A percentile compares a stretch with the other conserved stretches of the same genome.
phyloP scores from a whole-genome alignment of 2,113 vertebrate species.

The Rhadina sibilatrix region DNA sequence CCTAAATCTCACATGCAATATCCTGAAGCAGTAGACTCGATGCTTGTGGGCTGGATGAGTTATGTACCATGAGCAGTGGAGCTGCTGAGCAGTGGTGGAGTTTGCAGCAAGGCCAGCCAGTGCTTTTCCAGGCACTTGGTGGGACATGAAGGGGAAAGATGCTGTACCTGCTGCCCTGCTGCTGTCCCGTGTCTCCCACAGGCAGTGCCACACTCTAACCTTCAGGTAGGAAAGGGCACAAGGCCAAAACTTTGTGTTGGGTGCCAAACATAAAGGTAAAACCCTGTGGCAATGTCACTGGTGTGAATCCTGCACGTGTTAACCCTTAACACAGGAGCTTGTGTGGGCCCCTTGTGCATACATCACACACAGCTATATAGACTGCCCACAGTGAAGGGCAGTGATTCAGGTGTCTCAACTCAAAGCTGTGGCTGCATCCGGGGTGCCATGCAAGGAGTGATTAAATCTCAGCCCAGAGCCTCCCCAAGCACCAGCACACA shows the following conservation, averaged over 20 bases:
- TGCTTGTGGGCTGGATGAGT: fast-evolving
- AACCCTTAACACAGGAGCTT: neutral
- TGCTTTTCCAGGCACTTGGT: neutral
- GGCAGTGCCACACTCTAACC: neutral
- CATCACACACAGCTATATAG: fast-evolving
- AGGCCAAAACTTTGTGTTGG: neutral
- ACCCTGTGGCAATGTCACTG: neutral
- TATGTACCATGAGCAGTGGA: fast-evolving
- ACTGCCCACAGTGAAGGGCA: fast-evolving
- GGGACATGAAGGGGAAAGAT: neutral
- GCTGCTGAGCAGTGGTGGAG: neutral
- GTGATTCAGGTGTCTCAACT: neutral
- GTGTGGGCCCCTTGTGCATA: fast-evolving
- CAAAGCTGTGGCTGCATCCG: neutral
- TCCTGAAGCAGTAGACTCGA: fast-evolving
- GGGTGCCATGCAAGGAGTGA: neutral
- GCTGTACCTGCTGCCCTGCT: neutral
- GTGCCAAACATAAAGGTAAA: neutral
- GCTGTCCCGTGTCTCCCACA: fast-evolving
- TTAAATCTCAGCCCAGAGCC: neutral
- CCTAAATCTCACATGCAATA: neutral
- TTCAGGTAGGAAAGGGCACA: neutral
- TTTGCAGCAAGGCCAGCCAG: neutral
- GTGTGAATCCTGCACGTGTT: neutral
- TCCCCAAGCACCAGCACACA: neutral